Evolutionary conservation across 2,888 invertebrate species (phyloP).

Genomic region (Eulithis testata): DNA sequence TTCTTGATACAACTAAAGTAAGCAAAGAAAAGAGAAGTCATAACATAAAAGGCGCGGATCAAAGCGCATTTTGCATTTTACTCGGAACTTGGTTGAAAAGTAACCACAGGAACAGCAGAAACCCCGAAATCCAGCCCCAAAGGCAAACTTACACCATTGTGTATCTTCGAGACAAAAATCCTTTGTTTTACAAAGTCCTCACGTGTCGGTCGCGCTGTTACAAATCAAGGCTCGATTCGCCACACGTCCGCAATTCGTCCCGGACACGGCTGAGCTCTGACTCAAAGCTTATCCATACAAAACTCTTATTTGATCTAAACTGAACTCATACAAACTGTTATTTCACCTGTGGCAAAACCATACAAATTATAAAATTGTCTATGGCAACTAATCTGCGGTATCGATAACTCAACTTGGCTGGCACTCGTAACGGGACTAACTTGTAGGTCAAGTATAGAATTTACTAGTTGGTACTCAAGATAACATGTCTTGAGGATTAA

Average conservation of each 20-base stretch:
- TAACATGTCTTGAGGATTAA: constrained; percentile 38
- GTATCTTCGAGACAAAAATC: constrained; percentile 11
- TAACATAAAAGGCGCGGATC: too few relatives aligned
- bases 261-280: constrained; percentile 53
- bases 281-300: constrained; percentile 41
- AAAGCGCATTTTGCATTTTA: too few relatives aligned
- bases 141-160: not conserved
- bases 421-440: constrained; percentile 21
- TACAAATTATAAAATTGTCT: constrained; percentile 14
- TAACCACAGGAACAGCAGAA: too few relatives aligned
- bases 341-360: constrained; percentile 3
- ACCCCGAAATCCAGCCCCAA: not conserved
- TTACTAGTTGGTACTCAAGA: constrained; percentile 27
- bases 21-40: too few relatives aligned
- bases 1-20: too few relatives aligned
- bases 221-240: constrained; percentile 60
- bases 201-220: constrained; percentile 16
- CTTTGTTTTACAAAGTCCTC: constrained; percentile 15
- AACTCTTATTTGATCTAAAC: constrained; percentile 17
- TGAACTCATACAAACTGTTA: constrained; percentile 13
- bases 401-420: constrained; percentile 37
- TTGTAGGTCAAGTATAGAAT: constrained; percentile 35
- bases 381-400: constrained; percentile 48
- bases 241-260: constrained; percentile 64
- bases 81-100: too few relatives aligned